These are phyloP conservation scores for Pelosia muscerda DNA, from an alignment of 2,888 invertebrate species.

Conservation along the genomic window DNA sequence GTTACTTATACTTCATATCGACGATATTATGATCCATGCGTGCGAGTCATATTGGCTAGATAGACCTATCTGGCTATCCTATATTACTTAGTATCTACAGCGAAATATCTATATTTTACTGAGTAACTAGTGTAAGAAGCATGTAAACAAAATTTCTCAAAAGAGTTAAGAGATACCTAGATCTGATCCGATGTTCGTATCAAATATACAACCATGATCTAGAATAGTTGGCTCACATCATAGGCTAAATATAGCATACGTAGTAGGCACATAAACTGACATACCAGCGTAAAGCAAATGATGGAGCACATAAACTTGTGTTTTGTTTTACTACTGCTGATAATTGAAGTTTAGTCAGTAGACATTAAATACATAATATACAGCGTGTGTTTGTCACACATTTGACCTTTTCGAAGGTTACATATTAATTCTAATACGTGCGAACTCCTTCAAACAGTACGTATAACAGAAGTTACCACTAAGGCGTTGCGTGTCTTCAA, in stretches of 20 bases:
- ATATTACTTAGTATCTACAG: background rate
- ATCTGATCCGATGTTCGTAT: constrained; percentile 29
- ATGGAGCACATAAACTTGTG: constrained; percentile 36
- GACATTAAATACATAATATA: constrained; percentile 15
- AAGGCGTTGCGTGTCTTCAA: constrained; percentile 31
- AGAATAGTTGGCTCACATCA: constrained; percentile 59
- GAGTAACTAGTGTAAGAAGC: background rate
- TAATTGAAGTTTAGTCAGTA: constrained; percentile 21
- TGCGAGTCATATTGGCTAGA: background rate
- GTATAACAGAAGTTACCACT: constrained; percentile 26
- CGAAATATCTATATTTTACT: background rate
- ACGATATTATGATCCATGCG: too few species aligned
- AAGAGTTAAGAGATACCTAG: background rate
- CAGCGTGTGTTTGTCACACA: constrained; percentile 20
- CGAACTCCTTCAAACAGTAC: constrained; percentile 30
- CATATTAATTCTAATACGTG: constrained; percentile 38
- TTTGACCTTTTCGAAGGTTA: constrained; percentile 43
- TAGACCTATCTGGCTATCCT: background rate
- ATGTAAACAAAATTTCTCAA: background rate
- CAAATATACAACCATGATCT: constrained; percentile 56
- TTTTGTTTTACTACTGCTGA: constrained; percentile 39
- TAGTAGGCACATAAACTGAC: constrained; percentile 50
- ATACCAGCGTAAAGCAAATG: constrained; percentile 50
- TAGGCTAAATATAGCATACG: constrained; percentile 50
- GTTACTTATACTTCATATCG: too few species aligned